Conservation (phyloP, 1,140 invertebrate genomes). For the Portunus trituberculatus region DNA sequence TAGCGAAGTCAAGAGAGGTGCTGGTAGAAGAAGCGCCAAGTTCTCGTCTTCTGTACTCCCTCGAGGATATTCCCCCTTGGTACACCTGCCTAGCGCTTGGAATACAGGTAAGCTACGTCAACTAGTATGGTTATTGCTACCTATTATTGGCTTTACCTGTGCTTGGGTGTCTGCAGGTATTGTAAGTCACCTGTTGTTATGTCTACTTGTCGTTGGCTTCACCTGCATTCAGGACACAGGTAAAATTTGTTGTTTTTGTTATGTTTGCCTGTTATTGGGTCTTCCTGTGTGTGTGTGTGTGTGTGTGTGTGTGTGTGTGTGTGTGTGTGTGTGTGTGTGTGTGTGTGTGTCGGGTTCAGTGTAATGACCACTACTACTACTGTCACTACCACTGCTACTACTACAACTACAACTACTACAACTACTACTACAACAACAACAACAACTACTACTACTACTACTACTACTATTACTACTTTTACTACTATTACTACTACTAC, state of each 20-base stretch:
- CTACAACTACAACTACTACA: too few relatives aligned
- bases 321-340: too few relatives aligned
- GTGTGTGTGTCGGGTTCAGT: too few relatives aligned
- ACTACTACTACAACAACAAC: too few relatives aligned
- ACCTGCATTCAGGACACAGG: background rate
- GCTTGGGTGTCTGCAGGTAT: background rate
- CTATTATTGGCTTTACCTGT: too few relatives aligned
- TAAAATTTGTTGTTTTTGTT: background rate
- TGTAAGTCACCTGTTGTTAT: background rate
- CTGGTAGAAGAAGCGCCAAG: background rate
- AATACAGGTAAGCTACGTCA: slow-evolving; percentile 89
- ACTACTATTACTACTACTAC: too few relatives aligned
- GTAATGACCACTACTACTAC: too few relatives aligned
- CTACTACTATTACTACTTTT: too few relatives aligned
- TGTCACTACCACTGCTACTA: too few relatives aligned
- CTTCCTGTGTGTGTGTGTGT: background rate
- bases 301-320: too few relatives aligned
- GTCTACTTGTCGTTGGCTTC: background rate
- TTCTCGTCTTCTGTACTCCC: slow-evolving; percentile 83
- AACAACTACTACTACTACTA: too few relatives aligned
- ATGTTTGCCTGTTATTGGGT: background rate
- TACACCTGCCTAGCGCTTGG: slow-evolving; percentile 91
- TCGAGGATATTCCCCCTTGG: slow-evolving; percentile 91
- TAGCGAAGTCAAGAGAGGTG: slow-evolving; percentile 31
- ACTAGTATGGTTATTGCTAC: too few relatives aligned